Evolutionary conservation across 2,888 invertebrate genomes (phyloP).

Genomic region (Saturnia japonica): DNA sequence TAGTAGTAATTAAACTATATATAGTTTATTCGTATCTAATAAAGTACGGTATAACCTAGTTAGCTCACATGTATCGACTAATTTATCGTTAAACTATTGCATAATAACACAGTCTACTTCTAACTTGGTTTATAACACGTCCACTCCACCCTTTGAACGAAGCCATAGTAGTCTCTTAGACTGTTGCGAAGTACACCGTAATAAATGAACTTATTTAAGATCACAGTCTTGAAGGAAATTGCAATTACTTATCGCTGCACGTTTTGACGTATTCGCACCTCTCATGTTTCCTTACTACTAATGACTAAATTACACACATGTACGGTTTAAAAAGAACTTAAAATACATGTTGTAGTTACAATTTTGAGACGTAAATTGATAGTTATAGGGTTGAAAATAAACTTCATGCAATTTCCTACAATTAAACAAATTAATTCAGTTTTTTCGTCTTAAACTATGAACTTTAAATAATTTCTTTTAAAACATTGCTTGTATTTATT

Average conservation of each 20-base stretch:
- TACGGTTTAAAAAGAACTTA: slow-evolving; percentile 31
- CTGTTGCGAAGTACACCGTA: slow-evolving; percentile 36
- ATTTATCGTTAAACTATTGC: slow-evolving; percentile 21
- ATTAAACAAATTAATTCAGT: slow-evolving; percentile 21
- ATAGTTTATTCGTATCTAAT: not conserved
- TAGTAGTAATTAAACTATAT: no score
- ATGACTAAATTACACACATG: slow-evolving; percentile 67
- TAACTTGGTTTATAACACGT: slow-evolving; percentile 32
- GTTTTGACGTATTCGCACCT: slow-evolving; percentile 68
- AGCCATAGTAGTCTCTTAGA: slow-evolving; percentile 34
- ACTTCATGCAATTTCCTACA: not conserved
- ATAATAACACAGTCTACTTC: slow-evolving; percentile 31
- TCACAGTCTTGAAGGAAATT: slow-evolving; percentile 58
- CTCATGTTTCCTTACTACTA: slow-evolving; percentile 61
- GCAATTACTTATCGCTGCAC: slow-evolving; percentile 67
- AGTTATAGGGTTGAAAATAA: slow-evolving; percentile 10
- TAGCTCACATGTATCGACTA: slow-evolving; percentile 7
- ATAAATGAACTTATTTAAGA: slow-evolving; percentile 56
- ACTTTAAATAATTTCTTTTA: slow-evolving; percentile 17
- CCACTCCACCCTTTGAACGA: slow-evolving; percentile 36
- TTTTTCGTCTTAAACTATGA: slow-evolving; percentile 20
- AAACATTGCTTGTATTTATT: slow-evolving; percentile 47
- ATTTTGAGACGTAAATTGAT: not conserved
- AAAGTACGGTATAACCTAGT: not conserved
- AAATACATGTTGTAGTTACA: not conserved